Evolutionary conservation across 2,113 vertebrate genomes (phyloP), one percentile per base, ranked within the genome.

Genomic region (Thunnus thynnus): DNA sequence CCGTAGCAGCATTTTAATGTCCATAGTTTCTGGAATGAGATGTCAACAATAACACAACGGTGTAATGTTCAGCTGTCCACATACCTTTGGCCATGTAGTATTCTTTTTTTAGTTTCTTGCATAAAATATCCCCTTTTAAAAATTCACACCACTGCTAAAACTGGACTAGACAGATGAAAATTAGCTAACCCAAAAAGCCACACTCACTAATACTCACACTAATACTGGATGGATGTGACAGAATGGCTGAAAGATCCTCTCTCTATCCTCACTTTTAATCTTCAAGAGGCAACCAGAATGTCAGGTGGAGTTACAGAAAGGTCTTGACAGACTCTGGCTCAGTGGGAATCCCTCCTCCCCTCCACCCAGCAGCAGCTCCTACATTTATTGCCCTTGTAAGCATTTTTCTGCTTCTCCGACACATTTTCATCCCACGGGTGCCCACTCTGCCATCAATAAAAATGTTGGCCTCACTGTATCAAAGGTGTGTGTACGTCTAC

Each of bases 251-350:
- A 55, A 54, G 14, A 30, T 12, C 2, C 72, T 13, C 6, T 67
- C 9, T 22, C 22, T 22, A 22, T 22, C 22, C 22, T 22, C 4
- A 50, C n/a, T 62, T 83, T 66, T 64, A 14, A 68, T 73, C 54
- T 46, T 20, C 0, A 6, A 16, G 48, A 52, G 25, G 61, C 78
- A 32, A 66, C 50, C 61, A 57, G 72, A 51, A 63, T 17, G 78
- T 72, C 78, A 81, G 74, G 61, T 66, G 72, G 73, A 75, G 56
- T 86, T 66, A 58, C 48, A 56, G 58, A 67, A 72, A 57, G 77
- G 72, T 82, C 64, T 54, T 68, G 77, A 88, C 90, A 90, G 88
- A 78, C 77, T 80, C 77, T 70, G 72, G 61, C 87, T 92, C 87
- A 77, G 84, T 69, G 84, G 86, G 89, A 84, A 80, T 55, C 78